Percentiles rank a stretch among this genome's conserved stretches.
These are phyloP conservation scores for Caenorhabditis uteleia DNA, from an alignment of 2,888 invertebrate species.

Conservation along the genomic window DNA sequence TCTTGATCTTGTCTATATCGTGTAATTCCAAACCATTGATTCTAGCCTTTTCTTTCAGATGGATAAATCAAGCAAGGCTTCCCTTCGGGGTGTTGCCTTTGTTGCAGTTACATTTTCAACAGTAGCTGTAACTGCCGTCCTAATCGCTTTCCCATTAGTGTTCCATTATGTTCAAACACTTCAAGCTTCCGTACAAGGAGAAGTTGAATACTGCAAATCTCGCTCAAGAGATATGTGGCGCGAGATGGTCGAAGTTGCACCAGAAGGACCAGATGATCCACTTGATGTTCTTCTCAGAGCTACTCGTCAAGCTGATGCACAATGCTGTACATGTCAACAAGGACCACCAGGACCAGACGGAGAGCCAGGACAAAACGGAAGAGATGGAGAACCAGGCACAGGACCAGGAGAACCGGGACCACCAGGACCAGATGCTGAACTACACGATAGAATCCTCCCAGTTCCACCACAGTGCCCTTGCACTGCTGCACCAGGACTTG, in stretches of 20 bases:
- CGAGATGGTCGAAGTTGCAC: constrained; percentile 67
- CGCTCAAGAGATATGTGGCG: constrained; percentile 68
- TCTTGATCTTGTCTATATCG: background rate
- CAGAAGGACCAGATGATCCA: constrained; percentile 55
- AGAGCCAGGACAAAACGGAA: constrained; percentile 55
- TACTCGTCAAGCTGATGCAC: constrained; percentile 63
- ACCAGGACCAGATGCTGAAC: constrained; percentile 67
- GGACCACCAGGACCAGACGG: constrained; percentile 61
- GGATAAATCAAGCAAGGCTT: constrained; percentile 42
- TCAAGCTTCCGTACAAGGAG: constrained; percentile 69
- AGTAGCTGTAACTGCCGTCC: constrained; percentile 68
- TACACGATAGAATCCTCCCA: constrained; percentile 67
- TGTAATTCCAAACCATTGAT: constrained; percentile 5
- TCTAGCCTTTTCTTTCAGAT: constrained; percentile 9
- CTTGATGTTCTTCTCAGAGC: constrained; percentile 59
- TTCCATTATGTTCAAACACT: constrained; percentile 70
- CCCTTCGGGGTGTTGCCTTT: constrained; percentile 55
- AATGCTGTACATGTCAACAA: constrained; percentile 69
- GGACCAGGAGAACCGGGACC: constrained; percentile 63
- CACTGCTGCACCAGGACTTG: constrained; percentile 76
- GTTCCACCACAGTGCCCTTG: constrained; percentile 68
- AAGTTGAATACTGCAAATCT: constrained; percentile 68
- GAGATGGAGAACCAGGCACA: constrained; percentile 60
- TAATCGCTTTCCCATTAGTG: constrained; percentile 68
- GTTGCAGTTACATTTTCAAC: constrained; percentile 60